phyloP scores from a whole-genome alignment of 2,888 invertebrate species.

The Xestia rhomboidea region DNA sequence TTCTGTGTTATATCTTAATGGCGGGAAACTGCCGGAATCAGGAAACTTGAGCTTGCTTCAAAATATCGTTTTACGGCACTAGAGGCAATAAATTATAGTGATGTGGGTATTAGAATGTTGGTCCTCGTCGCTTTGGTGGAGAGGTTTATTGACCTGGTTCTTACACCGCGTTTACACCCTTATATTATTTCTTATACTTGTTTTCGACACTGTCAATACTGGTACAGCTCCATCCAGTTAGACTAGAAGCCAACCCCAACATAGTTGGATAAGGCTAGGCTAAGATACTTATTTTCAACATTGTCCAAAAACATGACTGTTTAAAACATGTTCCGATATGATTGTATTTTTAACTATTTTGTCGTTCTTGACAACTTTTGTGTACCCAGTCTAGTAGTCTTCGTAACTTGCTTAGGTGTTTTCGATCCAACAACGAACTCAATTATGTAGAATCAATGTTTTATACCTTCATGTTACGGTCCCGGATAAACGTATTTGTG shows the following conservation, averaged over 20 bases:
- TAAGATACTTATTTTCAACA: no score
- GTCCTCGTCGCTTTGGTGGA: neutral
- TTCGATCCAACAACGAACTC: neutral
- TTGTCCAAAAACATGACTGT: neutral
- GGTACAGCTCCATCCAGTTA: no score
- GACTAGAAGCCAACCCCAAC: no score
- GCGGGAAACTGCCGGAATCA: slow-evolving; percentile 31
- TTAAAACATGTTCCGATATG: no score
- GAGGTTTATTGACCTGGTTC: neutral
- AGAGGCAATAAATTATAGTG: slow-evolving; percentile 18
- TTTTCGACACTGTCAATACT: no score
- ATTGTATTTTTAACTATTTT: no score
- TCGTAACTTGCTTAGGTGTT: neutral
- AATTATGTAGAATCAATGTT: neutral
- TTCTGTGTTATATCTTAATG: slow-evolving; percentile 51
- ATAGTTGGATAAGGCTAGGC: no score
- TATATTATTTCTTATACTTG: neutral
- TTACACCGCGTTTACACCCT: neutral
- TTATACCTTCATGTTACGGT: neutral
- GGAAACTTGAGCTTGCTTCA: slow-evolving; percentile 26
- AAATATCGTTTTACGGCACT: slow-evolving; percentile 28
- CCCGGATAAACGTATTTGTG: no score
- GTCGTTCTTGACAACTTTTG: neutral
- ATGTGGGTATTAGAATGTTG: slow-evolving; percentile 30
- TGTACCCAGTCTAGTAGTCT: neutral